Percentiles rank a stretch among this genome's conserved stretches.
These are phyloP conservation scores for Thamnaconus septentrionalis DNA, from an alignment of 2,113 vertebrate species.

Conservation along the genomic window DNA sequence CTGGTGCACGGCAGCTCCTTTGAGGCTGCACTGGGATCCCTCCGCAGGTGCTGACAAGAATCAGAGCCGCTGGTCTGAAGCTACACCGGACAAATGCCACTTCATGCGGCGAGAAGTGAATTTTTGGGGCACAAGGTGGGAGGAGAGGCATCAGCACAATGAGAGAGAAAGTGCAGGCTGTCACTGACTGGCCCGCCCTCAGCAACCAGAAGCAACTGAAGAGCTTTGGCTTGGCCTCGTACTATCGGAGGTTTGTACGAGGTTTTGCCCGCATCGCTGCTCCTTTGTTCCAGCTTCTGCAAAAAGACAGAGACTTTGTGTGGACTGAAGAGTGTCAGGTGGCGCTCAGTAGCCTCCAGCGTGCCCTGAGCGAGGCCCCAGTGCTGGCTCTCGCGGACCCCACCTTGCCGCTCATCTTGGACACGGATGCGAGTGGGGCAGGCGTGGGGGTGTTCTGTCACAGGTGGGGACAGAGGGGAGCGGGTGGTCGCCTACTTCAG, in stretches of 20 bases:
- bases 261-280: no score
- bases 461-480: no score
- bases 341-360: no score
- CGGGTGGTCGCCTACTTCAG: no score
- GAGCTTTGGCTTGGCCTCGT: neutral
- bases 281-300: neutral
- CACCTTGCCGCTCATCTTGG: no score
- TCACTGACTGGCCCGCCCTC: neutral
- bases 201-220: neutral
- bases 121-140: conserved; percentile 10
- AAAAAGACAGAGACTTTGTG: neutral
- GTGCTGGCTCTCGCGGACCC: no score
- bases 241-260: conserved; percentile 4
- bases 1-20: no score
- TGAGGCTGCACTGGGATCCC: neutral
- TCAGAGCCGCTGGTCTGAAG: conserved; percentile 1
- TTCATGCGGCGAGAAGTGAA: conserved; percentile 12
- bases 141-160: neutral
- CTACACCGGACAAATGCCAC: neutral
- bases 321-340: neutral
- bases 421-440: no score
- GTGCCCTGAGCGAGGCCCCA: no score
- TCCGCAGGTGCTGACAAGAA: neutral
- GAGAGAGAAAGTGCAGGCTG: neutral
- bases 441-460: no score